Evolutionary conservation across 2,888 invertebrate genomes (phyloP).

Genomic region (Nowickia ferox): DNA sequence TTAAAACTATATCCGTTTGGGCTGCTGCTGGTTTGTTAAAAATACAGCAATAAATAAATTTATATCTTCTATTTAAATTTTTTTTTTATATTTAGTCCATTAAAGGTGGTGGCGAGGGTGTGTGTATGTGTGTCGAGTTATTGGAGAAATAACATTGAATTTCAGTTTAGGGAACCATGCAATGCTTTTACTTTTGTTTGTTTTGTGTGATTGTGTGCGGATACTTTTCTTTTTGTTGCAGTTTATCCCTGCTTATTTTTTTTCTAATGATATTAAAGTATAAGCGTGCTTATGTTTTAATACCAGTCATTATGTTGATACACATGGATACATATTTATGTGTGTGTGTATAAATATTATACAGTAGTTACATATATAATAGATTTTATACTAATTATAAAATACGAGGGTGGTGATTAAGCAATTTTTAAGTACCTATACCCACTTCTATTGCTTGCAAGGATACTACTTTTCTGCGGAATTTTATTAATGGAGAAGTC

Average conservation of each 20-base stretch:
- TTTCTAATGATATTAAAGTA: conserved; percentile 41
- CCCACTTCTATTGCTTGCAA: too few relatives aligned
- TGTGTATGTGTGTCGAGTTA: conserved; percentile 38
- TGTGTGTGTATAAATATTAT: background rate
- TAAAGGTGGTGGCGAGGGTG: conserved; percentile 50
- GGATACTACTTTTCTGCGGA: too few relatives aligned
- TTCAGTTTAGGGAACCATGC: conserved; percentile 18
- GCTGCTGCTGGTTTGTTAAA: conserved; percentile 56
- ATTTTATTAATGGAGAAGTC: too few relatives aligned
- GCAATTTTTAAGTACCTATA: background rate
- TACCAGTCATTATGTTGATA: conserved; percentile 47
- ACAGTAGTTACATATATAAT: background rate
- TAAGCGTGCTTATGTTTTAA: conserved; percentile 63
- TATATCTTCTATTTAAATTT: conserved; percentile 63
- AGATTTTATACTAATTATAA: background rate
- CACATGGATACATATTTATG: too few relatives aligned
- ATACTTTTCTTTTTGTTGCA: conserved; percentile 21
- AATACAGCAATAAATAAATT: conserved; percentile 47
- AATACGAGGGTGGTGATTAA: conserved; percentile 19
- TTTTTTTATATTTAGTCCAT: background rate
- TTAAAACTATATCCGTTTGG: conserved; percentile 30
- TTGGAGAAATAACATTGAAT: conserved; percentile 29
- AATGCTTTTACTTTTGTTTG: conserved; percentile 6
- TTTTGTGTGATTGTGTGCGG: background rate
- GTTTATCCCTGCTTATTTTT: background rate